phyloP scores from a whole-genome alignment of 2,113 vertebrate species.

The Octodon degus region DNA sequence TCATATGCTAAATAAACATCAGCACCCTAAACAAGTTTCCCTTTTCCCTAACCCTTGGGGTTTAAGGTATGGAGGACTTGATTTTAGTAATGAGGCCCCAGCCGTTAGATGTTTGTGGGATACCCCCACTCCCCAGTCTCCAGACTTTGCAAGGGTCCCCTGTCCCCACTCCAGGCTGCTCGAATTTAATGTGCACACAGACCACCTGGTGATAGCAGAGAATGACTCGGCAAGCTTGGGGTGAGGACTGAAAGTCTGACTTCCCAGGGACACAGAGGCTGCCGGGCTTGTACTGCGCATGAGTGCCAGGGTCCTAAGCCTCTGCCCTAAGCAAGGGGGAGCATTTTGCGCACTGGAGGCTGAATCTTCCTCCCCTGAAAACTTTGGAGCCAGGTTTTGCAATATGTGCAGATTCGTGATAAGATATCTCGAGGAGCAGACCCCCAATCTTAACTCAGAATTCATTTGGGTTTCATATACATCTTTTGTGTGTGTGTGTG shows the following conservation, averaged over 20 bases:
- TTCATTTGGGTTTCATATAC: not conserved
- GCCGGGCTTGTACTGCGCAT: not conserved
- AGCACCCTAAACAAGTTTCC: not conserved
- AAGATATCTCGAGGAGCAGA: not conserved
- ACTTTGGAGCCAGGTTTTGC: not conserved
- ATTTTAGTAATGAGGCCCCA: not conserved
- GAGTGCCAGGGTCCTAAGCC: not conserved
- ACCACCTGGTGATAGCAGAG: not conserved
- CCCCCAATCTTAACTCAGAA: not conserved
- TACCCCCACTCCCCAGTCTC: not conserved
- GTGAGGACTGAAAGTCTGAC: not conserved
- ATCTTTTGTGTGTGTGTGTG: too few relatives aligned
- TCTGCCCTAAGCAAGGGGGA: not conserved
- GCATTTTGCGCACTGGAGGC: not conserved
- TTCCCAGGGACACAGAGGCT: not conserved
- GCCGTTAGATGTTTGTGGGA: not conserved
- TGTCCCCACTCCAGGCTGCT: not conserved
- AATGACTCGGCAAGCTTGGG: not conserved
- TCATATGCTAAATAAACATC: not conserved
- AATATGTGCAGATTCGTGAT: not conserved
- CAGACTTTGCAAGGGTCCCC: not conserved
- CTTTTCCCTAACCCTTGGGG: not conserved
- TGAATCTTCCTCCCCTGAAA: not conserved
- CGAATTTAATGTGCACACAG: accelerated
- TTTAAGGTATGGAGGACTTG: not conserved